Conservation (phyloP, 2,113 vertebrate species). For the Zosterops pallidus region DNA sequence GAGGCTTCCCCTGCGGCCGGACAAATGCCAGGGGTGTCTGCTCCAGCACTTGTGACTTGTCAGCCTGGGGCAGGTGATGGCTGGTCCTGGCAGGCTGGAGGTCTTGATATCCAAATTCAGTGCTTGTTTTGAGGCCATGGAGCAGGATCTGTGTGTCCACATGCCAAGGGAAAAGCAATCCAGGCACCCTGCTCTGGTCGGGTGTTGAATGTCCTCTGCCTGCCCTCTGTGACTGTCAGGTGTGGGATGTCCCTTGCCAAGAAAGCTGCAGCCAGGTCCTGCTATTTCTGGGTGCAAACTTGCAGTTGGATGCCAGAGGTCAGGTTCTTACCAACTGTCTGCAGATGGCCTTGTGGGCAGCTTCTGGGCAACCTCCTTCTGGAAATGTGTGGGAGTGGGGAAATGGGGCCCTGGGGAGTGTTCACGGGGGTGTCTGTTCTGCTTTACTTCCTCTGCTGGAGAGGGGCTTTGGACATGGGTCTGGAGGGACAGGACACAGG, state of each 20-base stretch:
- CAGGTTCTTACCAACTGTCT: not conserved
- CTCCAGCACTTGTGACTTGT: too few species aligned
- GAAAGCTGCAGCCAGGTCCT: not conserved
- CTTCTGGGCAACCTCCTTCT: not conserved
- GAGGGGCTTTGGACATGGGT: not conserved
- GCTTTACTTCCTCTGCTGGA: not conserved
- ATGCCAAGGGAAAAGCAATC: not conserved
- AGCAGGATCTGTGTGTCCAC: not conserved
- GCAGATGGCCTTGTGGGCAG: not conserved
- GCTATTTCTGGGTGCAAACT: not conserved
- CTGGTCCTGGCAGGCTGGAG: not conserved
- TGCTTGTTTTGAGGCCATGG: not conserved
- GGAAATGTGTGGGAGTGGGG: not conserved
- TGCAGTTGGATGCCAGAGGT: not conserved
- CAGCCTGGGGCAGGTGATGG: too few species aligned
- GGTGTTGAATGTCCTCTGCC: not conserved
- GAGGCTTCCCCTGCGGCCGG: too few species aligned
- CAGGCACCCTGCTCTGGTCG: rapidly evolving
- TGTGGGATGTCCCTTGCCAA: not conserved
- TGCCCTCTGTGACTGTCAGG: rapidly evolving
- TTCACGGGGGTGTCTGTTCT: not conserved
- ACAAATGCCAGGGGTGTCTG: too few species aligned
- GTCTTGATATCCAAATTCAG: not conserved
- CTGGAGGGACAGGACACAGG: not conserved
- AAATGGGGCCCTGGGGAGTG: rapidly evolving